Evolutionary conservation across 2,113 vertebrate genomes (phyloP).

Genomic region (Microcebus murinus): DNA sequence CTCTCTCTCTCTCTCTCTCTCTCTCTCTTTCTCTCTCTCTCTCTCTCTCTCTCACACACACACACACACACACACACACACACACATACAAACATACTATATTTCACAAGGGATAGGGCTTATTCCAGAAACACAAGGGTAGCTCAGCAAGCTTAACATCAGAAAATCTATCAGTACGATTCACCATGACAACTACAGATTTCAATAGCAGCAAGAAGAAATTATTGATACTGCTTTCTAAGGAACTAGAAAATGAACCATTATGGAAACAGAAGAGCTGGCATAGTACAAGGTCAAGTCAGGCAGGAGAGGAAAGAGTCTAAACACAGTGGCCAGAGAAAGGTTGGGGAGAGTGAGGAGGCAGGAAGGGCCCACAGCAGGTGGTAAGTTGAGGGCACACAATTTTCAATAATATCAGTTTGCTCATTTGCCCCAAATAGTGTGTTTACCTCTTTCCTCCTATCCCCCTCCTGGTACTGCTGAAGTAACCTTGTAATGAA

Average conservation of each 20-base stretch:
- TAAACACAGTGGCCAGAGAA: not conserved
- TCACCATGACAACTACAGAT: not conserved
- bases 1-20: not conserved
- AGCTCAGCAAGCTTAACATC: not conserved
- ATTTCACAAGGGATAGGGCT: not conserved
- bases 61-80: not conserved
- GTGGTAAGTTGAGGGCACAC: rapidly evolving
- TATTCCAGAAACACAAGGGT: not conserved
- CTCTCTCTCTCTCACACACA: not conserved
- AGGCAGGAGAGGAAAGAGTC: not conserved
- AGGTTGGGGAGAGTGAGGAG: not conserved
- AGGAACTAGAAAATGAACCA: not conserved
- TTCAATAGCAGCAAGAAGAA: not conserved
- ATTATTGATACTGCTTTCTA: not conserved
- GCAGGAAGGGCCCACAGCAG: rapidly evolving
- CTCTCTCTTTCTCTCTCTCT: too few relatives aligned
- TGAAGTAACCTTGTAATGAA: not conserved
- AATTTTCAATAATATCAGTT: rapidly evolving
- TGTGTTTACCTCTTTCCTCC: too few relatives aligned
- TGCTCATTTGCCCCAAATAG: not conserved
- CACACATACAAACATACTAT: not conserved
- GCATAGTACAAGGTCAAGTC: not conserved
- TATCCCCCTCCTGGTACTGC: not conserved
- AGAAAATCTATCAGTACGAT: not conserved
- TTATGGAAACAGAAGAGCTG: not conserved